Conservation (phyloP, 1,140 invertebrate genomes). For the Eriosoma lanigerum region DNA sequence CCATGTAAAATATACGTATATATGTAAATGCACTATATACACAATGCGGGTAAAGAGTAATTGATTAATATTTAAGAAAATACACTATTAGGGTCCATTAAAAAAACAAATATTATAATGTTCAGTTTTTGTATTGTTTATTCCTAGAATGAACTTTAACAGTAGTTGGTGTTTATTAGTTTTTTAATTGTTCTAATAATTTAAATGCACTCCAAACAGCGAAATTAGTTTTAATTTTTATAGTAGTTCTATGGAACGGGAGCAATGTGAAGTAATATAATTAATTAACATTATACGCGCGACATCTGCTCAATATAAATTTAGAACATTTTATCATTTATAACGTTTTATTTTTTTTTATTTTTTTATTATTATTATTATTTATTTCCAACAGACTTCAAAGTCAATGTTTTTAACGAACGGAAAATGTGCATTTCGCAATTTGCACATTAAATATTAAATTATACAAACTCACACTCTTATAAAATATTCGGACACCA, state of each 20-base stretch:
- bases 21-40: neutral
- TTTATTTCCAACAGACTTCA: neutral
- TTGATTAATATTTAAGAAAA: constrained; percentile 15
- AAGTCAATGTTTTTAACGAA: neutral
- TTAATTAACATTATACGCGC: constrained; percentile 15
- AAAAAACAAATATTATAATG: neutral
- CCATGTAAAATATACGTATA: neutral
- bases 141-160: constrained; percentile 7
- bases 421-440: no score
- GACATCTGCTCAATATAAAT: neutral
- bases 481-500: no score
- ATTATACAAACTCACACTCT: no score
- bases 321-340: neutral
- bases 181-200: constrained; percentile 36
- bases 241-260: neutral
- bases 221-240: constrained; percentile 33
- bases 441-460: no score
- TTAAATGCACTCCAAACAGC: constrained; percentile 15
- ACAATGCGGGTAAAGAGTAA: constrained; percentile 19
- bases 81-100: constrained; percentile 10
- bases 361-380: no score
- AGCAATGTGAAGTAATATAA: neutral
- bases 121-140: neutral
- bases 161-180: neutral
- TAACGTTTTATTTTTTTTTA: no score